These are phyloP conservation scores for Lepidocyrtinus sp. DNA, from an alignment of 2,888 invertebrate species.

Conservation along the genomic window DNA sequence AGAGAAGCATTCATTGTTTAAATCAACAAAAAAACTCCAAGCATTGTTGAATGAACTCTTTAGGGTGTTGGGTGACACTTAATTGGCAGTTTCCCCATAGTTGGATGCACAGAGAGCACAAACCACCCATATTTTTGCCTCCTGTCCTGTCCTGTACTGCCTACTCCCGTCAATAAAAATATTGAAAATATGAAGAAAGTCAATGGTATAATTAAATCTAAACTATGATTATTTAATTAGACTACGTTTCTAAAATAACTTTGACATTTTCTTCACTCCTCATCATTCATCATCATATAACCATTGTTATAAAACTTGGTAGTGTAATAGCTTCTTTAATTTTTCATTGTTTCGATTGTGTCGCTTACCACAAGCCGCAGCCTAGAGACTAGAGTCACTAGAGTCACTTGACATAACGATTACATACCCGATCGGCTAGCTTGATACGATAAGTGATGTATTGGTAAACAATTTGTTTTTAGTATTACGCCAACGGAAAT, in stretches of 20 bases:
- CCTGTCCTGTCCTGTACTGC: no score
- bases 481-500: conserved; percentile 15
- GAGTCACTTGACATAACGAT: background rate
- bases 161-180: no score
- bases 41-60: no score
- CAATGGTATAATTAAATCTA: background rate
- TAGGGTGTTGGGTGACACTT: conserved; percentile 15
- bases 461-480: conserved; percentile 10
- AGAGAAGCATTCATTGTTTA: background rate
- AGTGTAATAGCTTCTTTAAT: background rate
- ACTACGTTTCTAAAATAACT: background rate
- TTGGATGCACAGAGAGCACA: no score
- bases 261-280: conserved; percentile 1
- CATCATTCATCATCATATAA: background rate
- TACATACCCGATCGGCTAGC: background rate
- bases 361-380: background rate
- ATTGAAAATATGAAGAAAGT: no score
- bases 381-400: background rate
- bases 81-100: conserved; percentile 25
- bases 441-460: background rate
- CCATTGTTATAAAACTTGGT: background rate
- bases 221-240: conserved; percentile 8
- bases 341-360: conserved; percentile 16
- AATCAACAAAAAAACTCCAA: background rate
- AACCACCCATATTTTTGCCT: no score